Percentiles rank a stretch among this genome's conserved stretches.
Evolutionary conservation across 1,140 invertebrate genomes (phyloP).

Genomic region (Nasonia longicornis): DNA sequence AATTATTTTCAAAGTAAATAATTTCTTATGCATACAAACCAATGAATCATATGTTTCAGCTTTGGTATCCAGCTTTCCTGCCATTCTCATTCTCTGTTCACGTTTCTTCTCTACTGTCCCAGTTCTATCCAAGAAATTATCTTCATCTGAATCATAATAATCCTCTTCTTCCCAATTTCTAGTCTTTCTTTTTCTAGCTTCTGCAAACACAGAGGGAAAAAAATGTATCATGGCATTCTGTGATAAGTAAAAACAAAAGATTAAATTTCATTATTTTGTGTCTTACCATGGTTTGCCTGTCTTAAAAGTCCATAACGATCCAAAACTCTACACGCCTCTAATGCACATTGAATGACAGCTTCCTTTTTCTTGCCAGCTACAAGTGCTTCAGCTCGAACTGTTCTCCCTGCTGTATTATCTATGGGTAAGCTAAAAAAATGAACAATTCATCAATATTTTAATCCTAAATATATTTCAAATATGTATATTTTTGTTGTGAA

Average conservation of each 20-base stretch:
- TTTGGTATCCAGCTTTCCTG: slow-evolving; percentile 72
- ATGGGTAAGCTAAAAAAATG: slow-evolving; percentile 77
- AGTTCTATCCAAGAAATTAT: slow-evolving; percentile 95
- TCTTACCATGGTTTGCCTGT: slow-evolving; percentile 80
- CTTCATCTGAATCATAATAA: slow-evolving; percentile 97
- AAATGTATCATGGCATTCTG: slow-evolving; percentile 11
- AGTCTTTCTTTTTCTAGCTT: slow-evolving; percentile 78
- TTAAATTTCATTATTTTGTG: slow-evolving; percentile 24
- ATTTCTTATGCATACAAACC: slow-evolving; percentile 57
- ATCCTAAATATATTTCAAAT: not conserved
- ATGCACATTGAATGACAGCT: slow-evolving; percentile 89
- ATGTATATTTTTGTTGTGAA: no score
- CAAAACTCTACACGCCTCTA: slow-evolving; percentile 93
- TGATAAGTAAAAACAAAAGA: slow-evolving; percentile 23
- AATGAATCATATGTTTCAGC: slow-evolving; percentile 86
- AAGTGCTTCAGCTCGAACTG: slow-evolving; percentile 84
- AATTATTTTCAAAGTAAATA: slow-evolving; percentile 20
- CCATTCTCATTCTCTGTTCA: slow-evolving; percentile 79
- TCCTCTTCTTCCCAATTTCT: slow-evolving; percentile 90
- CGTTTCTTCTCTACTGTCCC: slow-evolving; percentile 92
- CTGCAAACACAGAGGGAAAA: slow-evolving; percentile 58
- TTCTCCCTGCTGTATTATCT: slow-evolving; percentile 79
- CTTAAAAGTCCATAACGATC: slow-evolving; percentile 85
- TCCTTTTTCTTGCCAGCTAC: slow-evolving; percentile 96
- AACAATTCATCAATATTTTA: slow-evolving; percentile 5